Evolutionary conservation across 2,113 vertebrate species (phyloP).

Genomic region (Halichoerus grypus): DNA sequence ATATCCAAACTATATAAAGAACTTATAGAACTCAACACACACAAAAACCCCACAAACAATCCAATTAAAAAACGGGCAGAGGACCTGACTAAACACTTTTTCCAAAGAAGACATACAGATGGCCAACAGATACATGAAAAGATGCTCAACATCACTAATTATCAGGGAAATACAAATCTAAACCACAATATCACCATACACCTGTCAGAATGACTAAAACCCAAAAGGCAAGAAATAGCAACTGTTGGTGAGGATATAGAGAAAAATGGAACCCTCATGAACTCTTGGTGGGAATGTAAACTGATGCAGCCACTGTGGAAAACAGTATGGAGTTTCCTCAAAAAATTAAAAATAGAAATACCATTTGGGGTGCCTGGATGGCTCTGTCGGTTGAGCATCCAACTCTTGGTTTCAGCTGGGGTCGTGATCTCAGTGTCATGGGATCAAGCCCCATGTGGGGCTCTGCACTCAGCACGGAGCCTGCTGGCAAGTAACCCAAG

Average conservation of each 20-base stretch:
- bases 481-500: neutral
- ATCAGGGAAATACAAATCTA: neutral
- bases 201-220: neutral
- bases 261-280: neutral
- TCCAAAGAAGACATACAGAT: neutral
- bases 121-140: neutral
- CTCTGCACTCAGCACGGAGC: neutral
- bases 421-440: neutral
- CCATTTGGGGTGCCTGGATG: neutral
- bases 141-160: neutral
- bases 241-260: neutral
- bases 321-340: neutral
- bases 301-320: neutral
- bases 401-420: neutral
- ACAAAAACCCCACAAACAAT: neutral
- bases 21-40: neutral
- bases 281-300: neutral
- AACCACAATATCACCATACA: neutral
- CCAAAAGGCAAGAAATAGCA: neutral
- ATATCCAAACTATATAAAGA: neutral
- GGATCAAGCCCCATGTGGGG: neutral
- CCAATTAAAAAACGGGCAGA: neutral
- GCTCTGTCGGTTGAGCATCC: neutral
- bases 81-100: neutral
- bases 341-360: neutral